phyloP scores from a whole-genome alignment of 2,113 vertebrate species.

The Cyprinus carpio region DNA sequence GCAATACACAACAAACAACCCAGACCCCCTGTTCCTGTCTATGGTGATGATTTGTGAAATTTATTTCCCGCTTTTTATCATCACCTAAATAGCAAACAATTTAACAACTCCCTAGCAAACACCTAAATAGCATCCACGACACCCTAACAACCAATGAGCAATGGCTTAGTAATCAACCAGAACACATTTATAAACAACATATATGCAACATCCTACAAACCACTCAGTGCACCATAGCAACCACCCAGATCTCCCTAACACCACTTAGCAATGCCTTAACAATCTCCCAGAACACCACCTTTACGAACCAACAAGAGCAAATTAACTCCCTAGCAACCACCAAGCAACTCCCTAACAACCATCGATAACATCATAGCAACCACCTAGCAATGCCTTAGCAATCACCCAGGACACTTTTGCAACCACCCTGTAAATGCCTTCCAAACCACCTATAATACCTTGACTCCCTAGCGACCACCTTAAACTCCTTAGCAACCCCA shows the following conservation, averaged over 20 bases:
- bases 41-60: too few species aligned
- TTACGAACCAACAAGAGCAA: not conserved
- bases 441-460: not conserved
- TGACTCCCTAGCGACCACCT: too few species aligned
- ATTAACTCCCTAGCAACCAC: not conserved
- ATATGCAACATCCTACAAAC: not conserved
- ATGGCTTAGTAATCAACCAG: not conserved
- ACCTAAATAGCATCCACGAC: too few species aligned
- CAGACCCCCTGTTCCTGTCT: too few species aligned
- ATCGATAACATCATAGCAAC: not conserved
- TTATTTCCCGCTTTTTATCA: too few species aligned
- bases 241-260: not conserved
- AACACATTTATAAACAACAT: not conserved
- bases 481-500: too few species aligned
- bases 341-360: not conserved
- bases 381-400: not conserved
- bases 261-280: not conserved
- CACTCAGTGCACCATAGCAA: not conserved
- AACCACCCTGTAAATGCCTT: not conserved
- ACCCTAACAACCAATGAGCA: too few species aligned
- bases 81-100: too few species aligned
- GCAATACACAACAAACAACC: not conserved
- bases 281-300: too few species aligned
- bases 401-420: not conserved
- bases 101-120: too few species aligned